Base-by-base conservation (phyloP, 2,888 invertebrate species). In the Asteroscopus sphinx region DNA sequence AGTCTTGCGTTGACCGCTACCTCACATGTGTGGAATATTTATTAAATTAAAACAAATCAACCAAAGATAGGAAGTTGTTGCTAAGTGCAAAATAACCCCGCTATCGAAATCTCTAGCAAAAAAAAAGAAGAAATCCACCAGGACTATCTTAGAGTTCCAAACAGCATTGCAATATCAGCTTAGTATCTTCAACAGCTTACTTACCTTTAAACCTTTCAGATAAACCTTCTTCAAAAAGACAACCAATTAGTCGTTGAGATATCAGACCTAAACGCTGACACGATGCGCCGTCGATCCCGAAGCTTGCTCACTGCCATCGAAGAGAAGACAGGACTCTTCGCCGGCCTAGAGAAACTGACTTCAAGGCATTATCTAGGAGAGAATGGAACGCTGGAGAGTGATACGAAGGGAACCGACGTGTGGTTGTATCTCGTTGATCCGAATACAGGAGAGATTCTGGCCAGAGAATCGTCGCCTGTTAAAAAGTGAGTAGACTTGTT, bases 401-500 rank as follows among this genome's bases (percentile, higher is more conserved):
- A 97, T 82, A 92, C 95, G 0, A 95, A 95, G 5, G 97, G 97
- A 6, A 97, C 98, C 0, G 98, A 98, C 77, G 96, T 98, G 5
- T 98, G 98, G 97, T 96, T 98, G 85, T 98, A 98, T 79, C 95
- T 97, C 0, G 94, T 98, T 2, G 97, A 98, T 89, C 98, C 98
- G 0, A 95, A 93, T 48, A 96, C 96, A 0, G 98, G 97, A 65
- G 93, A 92, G 45, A 97, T 98, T 68, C 87, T 98, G 33, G 92
- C 95, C 0, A 95, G 97, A 41, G 97, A 98, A 71, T 96, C 96
- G 64, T 94, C 95, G 0, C 87, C 95, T 30, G 95, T 98, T 21
- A 95, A 96, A 77, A 96, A 96, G 96, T 97, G 88, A 88, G 92
- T 94, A 4, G 15, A 13, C 42, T 36, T 16, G n/a, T n/a, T n/a